Percentiles rank a stretch among this genome's conserved stretches.
These are phyloP conservation scores for Tetragnatha montana DNA, from an alignment of 2,888 invertebrate genomes.

Conservation along the genomic window DNA sequence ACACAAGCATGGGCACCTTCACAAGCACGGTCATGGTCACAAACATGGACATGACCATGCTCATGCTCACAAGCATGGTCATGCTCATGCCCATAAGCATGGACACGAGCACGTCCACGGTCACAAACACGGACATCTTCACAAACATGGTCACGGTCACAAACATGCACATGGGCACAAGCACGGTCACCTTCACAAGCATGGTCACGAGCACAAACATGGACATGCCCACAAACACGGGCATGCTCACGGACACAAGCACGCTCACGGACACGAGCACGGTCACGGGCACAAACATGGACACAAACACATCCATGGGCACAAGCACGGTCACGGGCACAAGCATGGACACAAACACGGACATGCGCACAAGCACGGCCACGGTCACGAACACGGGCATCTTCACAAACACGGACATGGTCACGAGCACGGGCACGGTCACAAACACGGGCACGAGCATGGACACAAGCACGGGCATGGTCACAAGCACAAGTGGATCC, in stretches of 20 bases:
- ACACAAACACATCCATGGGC: slow-evolving; percentile 38
- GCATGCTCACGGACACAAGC: slow-evolving; percentile 50
- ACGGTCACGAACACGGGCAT: slow-evolving; percentile 40
- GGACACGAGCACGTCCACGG: slow-evolving; percentile 52
- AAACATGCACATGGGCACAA: slow-evolving; percentile 52
- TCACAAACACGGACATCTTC: slow-evolving; percentile 53
- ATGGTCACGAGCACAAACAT: slow-evolving; percentile 50
- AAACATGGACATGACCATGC: slow-evolving; percentile 41
- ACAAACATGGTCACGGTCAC: slow-evolving; percentile 53
- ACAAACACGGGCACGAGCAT: slow-evolving; percentile 50
- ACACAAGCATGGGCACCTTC: slow-evolving; percentile 40
- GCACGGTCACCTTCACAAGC: slow-evolving; percentile 44
- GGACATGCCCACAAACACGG: slow-evolving; percentile 41
- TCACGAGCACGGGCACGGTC: slow-evolving; percentile 48
- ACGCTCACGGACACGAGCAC: slow-evolving; percentile 46
- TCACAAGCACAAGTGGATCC: slow-evolving; percentile 45
- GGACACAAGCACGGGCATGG: slow-evolving; percentile 55
- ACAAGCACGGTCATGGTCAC: slow-evolving; percentile 53
- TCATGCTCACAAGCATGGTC: slow-evolving; percentile 51
- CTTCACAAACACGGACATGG: slow-evolving; percentile 51
- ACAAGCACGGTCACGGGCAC: slow-evolving; percentile 53
- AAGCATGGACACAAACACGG: slow-evolving; percentile 44
- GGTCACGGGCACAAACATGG: slow-evolving; percentile 46
- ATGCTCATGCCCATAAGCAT: slow-evolving; percentile 43
- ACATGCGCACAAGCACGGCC: slow-evolving; percentile 51